Evolutionary conservation across 2,888 invertebrate genomes (phyloP).

Genomic region (Tuberolachnus salignus): DNA sequence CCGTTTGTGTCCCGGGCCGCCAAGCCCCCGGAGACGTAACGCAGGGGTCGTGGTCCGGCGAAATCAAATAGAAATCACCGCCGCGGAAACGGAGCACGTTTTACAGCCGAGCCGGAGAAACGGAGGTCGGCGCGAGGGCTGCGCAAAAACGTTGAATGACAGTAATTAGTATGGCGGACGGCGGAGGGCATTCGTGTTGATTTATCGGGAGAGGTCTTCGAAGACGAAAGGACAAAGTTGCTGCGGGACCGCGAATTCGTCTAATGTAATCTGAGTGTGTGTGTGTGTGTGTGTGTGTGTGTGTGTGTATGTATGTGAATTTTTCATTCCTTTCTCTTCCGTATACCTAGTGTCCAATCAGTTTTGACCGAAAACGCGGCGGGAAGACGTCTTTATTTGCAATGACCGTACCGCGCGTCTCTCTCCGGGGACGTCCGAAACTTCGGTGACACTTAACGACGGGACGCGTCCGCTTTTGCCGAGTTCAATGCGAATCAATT

Average conservation of each 20-base stretch:
- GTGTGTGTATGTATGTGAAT: conserved; percentile 29
- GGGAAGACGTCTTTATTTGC: conserved; percentile 41
- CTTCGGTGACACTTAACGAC: conserved; percentile 47
- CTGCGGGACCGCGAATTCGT: conserved; percentile 14
- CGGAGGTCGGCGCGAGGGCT: conserved; percentile 9
- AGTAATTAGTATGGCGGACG: conserved; percentile 50
- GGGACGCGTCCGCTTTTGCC: conserved; percentile 29
- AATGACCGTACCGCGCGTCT: conserved; percentile 29
- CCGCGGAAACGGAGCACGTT: conserved; percentile 55
- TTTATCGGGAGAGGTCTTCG: conserved; percentile 46
- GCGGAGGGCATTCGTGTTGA: conserved; percentile 48
- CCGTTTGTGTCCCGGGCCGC: background rate
- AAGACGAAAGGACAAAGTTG: conserved; percentile 51
- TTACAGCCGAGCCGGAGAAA: conserved; percentile 7
- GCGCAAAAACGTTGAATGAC: conserved; percentile 56
- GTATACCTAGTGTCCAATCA: conserved; percentile 36
- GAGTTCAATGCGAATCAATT: conserved; percentile 55
- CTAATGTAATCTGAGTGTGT: conserved; percentile 49
- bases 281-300: background rate
- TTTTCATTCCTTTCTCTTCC: conserved; percentile 47
- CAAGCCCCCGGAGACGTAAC: conserved; percentile 46
- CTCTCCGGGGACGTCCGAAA: conserved; percentile 48
- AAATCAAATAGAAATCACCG: conserved; percentile 56
- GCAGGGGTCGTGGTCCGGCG: background rate
- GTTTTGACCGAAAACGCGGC: conserved; percentile 21